Percentiles rank a stretch among this genome's conserved stretches.
phyloP scores from a whole-genome alignment of 2,797 vertebrate species.

The Loriculus beryllinus region DNA sequence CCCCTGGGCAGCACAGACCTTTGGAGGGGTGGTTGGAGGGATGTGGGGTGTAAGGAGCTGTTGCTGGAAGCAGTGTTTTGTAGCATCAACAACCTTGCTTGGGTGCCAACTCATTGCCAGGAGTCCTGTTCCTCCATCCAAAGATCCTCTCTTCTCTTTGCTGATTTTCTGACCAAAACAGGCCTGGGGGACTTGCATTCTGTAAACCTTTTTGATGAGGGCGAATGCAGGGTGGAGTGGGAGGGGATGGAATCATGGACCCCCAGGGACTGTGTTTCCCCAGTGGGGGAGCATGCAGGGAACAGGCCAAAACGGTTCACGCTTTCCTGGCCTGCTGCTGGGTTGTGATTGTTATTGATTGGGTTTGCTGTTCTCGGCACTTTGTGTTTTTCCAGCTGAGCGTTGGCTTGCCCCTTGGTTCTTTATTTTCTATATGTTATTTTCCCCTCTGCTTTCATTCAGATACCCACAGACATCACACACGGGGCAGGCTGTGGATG shows the following conservation, averaged over 20 bases:
- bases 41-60: not conserved
- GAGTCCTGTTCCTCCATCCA: not conserved
- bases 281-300: slow-evolving; percentile 1
- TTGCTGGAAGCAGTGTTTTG: not conserved
- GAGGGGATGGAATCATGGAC: not conserved
- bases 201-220: not conserved
- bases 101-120: not conserved
- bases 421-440: not conserved
- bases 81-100: not conserved
- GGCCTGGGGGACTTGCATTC: not conserved
- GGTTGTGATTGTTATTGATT: slow-evolving; percentile 61
- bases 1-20: not conserved
- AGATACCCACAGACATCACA: not conserved
- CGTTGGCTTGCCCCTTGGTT: not conserved
- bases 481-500: not conserved
- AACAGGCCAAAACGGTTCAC: slow-evolving; percentile 24
- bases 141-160: not conserved
- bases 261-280: not conserved
- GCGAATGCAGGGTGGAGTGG: not conserved
- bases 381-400: slow-evolving; percentile 62
- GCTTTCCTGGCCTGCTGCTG: slow-evolving; percentile 18
- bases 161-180: not conserved
- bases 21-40: not conserved
- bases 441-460: not conserved
- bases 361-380: slow-evolving; percentile 62